Evolutionary conservation across 2,113 vertebrate species (phyloP).

Genomic region (Crotalus helleri): DNA sequence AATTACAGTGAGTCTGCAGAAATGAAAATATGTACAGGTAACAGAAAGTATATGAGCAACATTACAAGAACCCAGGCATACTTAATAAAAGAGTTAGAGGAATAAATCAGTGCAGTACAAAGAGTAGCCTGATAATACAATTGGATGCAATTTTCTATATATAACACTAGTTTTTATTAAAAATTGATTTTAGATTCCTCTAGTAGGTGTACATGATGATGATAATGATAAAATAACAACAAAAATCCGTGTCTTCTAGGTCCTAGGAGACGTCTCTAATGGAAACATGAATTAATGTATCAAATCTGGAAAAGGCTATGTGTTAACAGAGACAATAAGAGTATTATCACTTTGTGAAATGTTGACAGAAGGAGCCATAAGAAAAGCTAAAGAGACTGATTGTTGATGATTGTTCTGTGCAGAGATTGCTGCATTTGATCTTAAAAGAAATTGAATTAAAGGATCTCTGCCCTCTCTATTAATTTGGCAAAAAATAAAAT

Average conservation of each 20-base stretch:
- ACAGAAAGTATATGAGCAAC: neutral
- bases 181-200: conserved; percentile 12
- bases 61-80: neutral
- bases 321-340: conserved; percentile 25
- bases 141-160: neutral
- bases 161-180: neutral
- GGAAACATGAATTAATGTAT: neutral
- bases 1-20: neutral
- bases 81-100: neutral
- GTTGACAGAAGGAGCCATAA: conserved; percentile 27
- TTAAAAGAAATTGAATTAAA: conserved; percentile 15
- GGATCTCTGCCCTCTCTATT: neutral
- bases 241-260: neutral
- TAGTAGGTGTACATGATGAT: neutral
- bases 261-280: neutral
- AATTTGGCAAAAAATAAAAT: neutral
- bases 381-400: conserved; percentile 34
- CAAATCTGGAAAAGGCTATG: neutral
- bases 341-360: neutral
- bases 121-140: neutral
- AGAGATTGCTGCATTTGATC: conserved; percentile 2
- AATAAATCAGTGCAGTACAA: neutral
- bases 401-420: conserved; percentile 31
- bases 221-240: neutral
- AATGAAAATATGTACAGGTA: neutral